phyloP scores from a whole-genome alignment of 2,113 vertebrate species.

The Takifugu bimaculatus region DNA sequence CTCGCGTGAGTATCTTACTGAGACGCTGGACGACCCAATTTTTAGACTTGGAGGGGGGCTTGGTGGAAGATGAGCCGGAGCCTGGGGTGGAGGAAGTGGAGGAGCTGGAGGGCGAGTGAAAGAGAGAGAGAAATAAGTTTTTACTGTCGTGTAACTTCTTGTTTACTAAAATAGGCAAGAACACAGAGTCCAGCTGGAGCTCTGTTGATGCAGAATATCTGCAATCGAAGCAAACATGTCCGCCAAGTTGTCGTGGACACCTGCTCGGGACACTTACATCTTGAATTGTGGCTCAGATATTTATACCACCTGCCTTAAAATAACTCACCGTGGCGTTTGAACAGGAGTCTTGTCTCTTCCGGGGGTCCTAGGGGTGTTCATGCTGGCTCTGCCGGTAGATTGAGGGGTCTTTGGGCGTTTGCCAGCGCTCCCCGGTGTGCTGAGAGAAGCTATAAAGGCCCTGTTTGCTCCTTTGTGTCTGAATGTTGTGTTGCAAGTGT shows the following conservation, averaged over 20 bases:
- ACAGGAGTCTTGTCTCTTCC: slow-evolving; percentile 54
- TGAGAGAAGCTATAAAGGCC: slow-evolving; percentile 63
- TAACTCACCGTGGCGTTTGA: slow-evolving; percentile 56
- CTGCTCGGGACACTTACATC: not conserved
- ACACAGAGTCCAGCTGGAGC: slow-evolving; percentile 1
- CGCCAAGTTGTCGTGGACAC: slow-evolving; percentile 3
- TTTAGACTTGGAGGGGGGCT: slow-evolving; percentile 65
- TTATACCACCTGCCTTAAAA: slow-evolving; percentile 7
- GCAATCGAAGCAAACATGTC: slow-evolving; percentile 5
- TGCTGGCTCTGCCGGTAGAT: slow-evolving; percentile 51
- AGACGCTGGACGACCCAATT: slow-evolving; percentile 84
- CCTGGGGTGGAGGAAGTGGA: slow-evolving; percentile 55
- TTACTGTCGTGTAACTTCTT: slow-evolving; percentile 17
- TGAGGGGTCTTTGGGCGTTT: slow-evolving; percentile 57
- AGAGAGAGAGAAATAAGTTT: not conserved
- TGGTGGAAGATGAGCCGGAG: slow-evolving; percentile 63
- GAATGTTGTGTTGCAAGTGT: slow-evolving; percentile 81
- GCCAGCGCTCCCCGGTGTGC: slow-evolving; percentile 54
- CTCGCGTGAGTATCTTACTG: slow-evolving; percentile 82
- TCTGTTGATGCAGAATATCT: slow-evolving; percentile 25
- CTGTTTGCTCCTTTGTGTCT: slow-evolving; percentile 79
- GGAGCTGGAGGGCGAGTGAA: slow-evolving; percentile 13
- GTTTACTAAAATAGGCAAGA: not conserved
- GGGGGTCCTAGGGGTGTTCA: slow-evolving; percentile 37
- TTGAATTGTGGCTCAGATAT: slow-evolving; percentile 14